Base-by-base conservation (phyloP, 1,140 invertebrate genomes). In the Pollicipes pollicipes region DNA sequence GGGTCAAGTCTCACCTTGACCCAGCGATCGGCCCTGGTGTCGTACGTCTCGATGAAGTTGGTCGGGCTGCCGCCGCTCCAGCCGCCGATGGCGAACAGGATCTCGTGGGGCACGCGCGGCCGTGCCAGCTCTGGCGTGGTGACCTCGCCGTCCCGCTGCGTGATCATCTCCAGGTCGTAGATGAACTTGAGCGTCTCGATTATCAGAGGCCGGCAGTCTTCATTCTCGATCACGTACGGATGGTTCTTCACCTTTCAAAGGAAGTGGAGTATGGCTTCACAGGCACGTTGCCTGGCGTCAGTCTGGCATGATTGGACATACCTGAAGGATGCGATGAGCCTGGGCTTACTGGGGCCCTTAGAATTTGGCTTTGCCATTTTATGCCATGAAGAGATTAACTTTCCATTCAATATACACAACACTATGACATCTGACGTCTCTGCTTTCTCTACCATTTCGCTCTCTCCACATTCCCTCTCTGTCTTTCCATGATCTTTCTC, bases 1-100 rank as follows among this genome's bases (percentile, higher is more conserved):
- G 27, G 26, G 8, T 35, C 6, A 35, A 35, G 45, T 6, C 73
- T 74, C 64, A 87, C 84, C 76, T 83, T 82, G 27, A 87, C 82
- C 85, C 85, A 86, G 0, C 74, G 72, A 73, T 85, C 79, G 28
- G 78, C 80, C 30, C 82, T 81, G 0, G 86, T 85, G 78, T 90
- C 84, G 76, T 90, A 91, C 70, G 84, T 82, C 77, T 91, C 90
- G n/a, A 85, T 88, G 0, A 85, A 86, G 74, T 87, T 85, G 27
- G 91, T 79, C 74, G 88, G 89, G 78, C 87, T 87, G 83, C 88
- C 90, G 58, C 88, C 87, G 81, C 91, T 89, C 79, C 88, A 90
- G 30, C 90, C 90, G 70, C 90, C 90, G 35, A 90, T 85, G 27
- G 85, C 89, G 82, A 88, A 90, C 28, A 90, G 75, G 28, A 89